Percentiles rank a stretch among this genome's conserved stretches.
phyloP scores from a whole-genome alignment of 2,113 vertebrate species.

The Saguinus imperator region DNA sequence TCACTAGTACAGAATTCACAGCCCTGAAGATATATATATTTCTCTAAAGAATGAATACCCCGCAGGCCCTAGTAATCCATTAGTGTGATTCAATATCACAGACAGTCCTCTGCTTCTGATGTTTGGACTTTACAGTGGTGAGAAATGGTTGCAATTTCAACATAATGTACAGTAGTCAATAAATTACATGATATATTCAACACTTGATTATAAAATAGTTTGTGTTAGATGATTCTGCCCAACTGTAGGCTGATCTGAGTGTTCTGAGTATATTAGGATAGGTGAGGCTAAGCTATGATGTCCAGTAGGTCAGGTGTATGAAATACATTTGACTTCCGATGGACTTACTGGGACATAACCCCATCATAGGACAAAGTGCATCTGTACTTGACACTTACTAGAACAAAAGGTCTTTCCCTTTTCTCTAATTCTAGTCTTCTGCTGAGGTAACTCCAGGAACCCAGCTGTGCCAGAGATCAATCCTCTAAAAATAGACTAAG shows the following conservation, averaged over 20 bases:
- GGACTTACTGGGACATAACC: not conserved
- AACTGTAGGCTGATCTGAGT: not conserved
- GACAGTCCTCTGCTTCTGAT: not conserved
- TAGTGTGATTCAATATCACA: not conserved
- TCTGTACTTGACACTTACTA: not conserved
- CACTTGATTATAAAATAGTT: not conserved
- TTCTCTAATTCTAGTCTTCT: conserved; percentile 13
- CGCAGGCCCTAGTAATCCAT: not conserved
- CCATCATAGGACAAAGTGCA: not conserved
- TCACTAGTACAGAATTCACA: not conserved
- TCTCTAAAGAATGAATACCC: not conserved
- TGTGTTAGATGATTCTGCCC: not conserved
- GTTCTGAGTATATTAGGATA: not conserved
- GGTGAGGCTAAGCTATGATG: not conserved
- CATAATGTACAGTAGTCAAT: not conserved
- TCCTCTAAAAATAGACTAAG: not conserved
- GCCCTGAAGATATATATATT: not conserved
- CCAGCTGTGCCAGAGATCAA: fast-evolving
- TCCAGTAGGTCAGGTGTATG: not conserved
- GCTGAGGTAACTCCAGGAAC: conserved; percentile 26
- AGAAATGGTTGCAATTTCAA: not conserved
- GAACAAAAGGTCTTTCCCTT: not conserved
- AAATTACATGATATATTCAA: not conserved
- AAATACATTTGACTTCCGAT: not conserved
- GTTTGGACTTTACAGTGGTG: not conserved